A percentile compares a stretch with the other conserved stretches of the same genome.
Evolutionary conservation across 2,113 vertebrate genomes (phyloP).

Genomic region (Electrona antarctica): DNA sequence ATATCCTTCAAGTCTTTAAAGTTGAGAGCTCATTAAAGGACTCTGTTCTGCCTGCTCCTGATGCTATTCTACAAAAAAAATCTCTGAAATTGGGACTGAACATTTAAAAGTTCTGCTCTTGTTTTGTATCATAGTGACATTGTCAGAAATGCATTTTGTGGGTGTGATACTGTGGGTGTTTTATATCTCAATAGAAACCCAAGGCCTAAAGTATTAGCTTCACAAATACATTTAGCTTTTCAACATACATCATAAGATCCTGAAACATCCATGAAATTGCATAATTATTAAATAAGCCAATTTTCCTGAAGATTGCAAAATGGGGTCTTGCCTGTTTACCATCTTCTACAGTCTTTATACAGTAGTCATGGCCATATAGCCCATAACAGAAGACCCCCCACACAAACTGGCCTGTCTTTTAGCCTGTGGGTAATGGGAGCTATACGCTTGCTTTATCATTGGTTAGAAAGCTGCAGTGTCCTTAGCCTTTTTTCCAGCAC

Average conservation of each 20-base stretch:
- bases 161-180: neutral
- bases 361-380: constrained; percentile 60
- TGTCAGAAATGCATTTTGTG: constrained; percentile 27
- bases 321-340: constrained; percentile 33
- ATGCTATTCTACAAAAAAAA: constrained; percentile 92
- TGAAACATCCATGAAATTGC: constrained; percentile 11
- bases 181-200: neutral
- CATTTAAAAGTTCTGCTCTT: constrained; percentile 55
- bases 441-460: constrained; percentile 84
- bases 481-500: constrained; percentile 79
- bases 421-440: constrained; percentile 72
- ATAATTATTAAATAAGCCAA: constrained; percentile 5
- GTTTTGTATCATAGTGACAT: constrained; percentile 27
- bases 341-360: constrained; percentile 31
- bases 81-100: constrained; percentile 79
- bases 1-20: constrained; percentile 99
- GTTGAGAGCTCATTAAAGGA: constrained; percentile 99
- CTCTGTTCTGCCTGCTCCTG: constrained; percentile 88
- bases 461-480: constrained; percentile 84
- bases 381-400: constrained; percentile 62
- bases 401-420: constrained; percentile 56
- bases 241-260: constrained; percentile 6
- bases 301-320: constrained; percentile 23
- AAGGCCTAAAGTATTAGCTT: no score
- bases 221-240: neutral